Evolutionary conservation across 2,797 vertebrate species (phyloP), one percentile per base, ranked within the genome.

Genomic region (Falco berigora): DNA sequence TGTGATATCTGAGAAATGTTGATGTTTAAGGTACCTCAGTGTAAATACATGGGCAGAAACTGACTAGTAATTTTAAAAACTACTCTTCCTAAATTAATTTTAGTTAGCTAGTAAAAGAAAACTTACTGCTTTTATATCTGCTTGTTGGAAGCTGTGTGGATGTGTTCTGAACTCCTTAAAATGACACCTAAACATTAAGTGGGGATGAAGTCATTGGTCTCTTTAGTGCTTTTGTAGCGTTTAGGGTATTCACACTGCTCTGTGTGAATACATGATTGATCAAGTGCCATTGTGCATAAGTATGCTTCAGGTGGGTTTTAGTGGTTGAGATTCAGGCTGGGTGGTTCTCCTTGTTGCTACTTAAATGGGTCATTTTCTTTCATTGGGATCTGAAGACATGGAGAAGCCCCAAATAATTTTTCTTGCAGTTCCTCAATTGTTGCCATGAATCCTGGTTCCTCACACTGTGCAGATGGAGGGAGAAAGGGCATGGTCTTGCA

Each of bases 11-110:
- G 84, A 68, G n/a, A 17, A 46, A 2, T 73, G 10, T 52, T 62
- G 34, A 16, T 38, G 40, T 94, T 30, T 14, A 69, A 58, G 28
- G 27, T 77, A 62, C 3, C 3, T 8, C 34, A 11, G 15, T 69
- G 62, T n/a, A 80, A 88, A 25, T 49, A 52, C 6, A 1, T 25
- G 27, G 30, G 5, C 15, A 87, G 61, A 75, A 92, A 47, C 1
- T 2, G 24, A 55, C 12, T 63, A 46, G 8, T 50, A 52, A 34
- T 49, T 8, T 34, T 0, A 1, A 59, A 73, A 68, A 15, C 0
- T 13, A 9, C 9, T 25, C 11, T 25, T 53, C 47, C 18, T 22
- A 13, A 44, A 47, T 44, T 47, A 13, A 44, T 52, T 44, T 47
- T 30, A 49, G 30, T 84, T 71, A 0, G 1, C 46, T 58, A 79